phyloP scores from a whole-genome alignment of 1,140 invertebrate species.

The Scaptomyza montana region DNA sequence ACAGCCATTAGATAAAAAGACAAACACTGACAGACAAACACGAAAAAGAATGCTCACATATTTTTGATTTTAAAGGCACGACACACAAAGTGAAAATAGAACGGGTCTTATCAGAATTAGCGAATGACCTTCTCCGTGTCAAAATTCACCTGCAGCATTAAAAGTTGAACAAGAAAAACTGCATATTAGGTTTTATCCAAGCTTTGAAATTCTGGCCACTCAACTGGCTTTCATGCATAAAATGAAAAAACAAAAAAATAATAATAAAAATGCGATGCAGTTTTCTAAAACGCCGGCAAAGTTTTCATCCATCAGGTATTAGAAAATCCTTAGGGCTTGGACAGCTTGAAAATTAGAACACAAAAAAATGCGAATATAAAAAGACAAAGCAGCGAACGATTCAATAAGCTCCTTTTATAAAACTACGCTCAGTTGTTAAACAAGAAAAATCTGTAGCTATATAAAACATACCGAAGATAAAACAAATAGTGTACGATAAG shows the following conservation, averaged over 20 bases:
- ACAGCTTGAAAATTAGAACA: too few species aligned
- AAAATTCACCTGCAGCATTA: constrained; percentile 33
- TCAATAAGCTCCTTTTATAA: too few species aligned
- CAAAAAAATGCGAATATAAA: too few species aligned
- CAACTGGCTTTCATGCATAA: constrained; percentile 32
- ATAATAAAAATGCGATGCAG: constrained; percentile 58
- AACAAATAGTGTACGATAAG: too few species aligned
- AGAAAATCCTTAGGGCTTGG: constrained; percentile 23
- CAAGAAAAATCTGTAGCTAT: too few species aligned
- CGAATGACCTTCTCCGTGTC: constrained; percentile 42
- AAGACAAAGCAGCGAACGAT: too few species aligned
- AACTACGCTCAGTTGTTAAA: too few species aligned
- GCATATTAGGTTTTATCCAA: constrained; percentile 59
- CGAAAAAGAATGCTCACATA: constrained; percentile 40
- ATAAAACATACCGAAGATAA: too few species aligned
- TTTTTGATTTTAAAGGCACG: constrained; percentile 5
- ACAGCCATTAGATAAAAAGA: constrained; percentile 18
- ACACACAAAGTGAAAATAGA: neutral
- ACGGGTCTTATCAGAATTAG: constrained; percentile 29
- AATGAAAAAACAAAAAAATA: constrained; percentile 7
- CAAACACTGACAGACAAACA: constrained; percentile 8
- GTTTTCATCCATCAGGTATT: constrained; percentile 33
- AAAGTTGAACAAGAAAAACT: constrained; percentile 28
- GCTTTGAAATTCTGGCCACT: constrained; percentile 52
- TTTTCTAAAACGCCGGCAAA: constrained; percentile 26